Evolutionary conservation across 2,113 vertebrate species (phyloP).

Genomic region (Erpornis zantholeuca): DNA sequence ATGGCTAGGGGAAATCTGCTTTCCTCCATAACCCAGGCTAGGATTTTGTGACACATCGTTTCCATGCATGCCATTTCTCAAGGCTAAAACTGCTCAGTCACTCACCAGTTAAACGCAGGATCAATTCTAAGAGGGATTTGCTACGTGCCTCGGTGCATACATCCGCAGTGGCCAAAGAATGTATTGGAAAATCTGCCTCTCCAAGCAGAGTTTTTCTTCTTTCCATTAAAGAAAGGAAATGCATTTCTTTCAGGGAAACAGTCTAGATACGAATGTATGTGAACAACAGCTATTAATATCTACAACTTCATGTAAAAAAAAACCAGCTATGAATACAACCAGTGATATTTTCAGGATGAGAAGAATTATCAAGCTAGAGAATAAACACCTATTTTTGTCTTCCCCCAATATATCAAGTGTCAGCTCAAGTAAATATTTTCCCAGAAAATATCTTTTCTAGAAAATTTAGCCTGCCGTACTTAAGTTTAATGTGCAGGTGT

Average conservation of each 20-base stretch:
- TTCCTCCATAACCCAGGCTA: not conserved
- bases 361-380: not conserved
- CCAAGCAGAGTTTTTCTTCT: not conserved
- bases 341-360: not conserved
- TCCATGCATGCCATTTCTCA: slow-evolving; percentile 3
- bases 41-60: slow-evolving; percentile 1
- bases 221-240: slow-evolving; percentile 27
- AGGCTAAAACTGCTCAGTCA: slow-evolving; percentile 31
- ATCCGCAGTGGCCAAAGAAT: slow-evolving; percentile 31
- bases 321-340: not conserved
- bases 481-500: not conserved
- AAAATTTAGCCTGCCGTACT: not conserved
- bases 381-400: not conserved
- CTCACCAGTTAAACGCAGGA: not conserved
- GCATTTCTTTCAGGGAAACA: not conserved
- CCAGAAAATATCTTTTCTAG: not conserved
- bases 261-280: not conserved
- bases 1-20: slow-evolving; percentile 3
- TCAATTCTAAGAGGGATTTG: slow-evolving; percentile 61
- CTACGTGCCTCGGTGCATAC: slow-evolving; percentile 11
- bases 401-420: not conserved
- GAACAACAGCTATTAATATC: not conserved
- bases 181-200: not conserved
- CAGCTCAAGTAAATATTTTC: not conserved
- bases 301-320: not conserved